Percentiles rank a stretch among this genome's conserved stretches.
Conservation (phyloP, 2,797 vertebrate genomes). For the Emydoidea blandingii region DNA sequence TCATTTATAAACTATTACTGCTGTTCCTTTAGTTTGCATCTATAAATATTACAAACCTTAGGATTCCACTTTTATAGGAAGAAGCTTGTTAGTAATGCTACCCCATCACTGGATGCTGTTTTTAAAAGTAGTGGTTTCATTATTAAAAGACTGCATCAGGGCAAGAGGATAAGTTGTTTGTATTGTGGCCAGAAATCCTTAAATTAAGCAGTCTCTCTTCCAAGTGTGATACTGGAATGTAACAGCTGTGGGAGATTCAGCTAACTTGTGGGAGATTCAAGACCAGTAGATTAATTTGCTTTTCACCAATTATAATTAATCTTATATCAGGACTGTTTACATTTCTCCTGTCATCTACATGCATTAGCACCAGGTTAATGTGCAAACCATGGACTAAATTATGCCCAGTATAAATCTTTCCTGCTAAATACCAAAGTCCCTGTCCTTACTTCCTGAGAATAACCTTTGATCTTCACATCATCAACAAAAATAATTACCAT, state of each 20-base stretch:
- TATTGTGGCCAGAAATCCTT: constrained; percentile 27
- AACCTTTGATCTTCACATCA: constrained; percentile 84
- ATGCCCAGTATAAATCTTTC: constrained; percentile 76
- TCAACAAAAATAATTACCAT: constrained; percentile 83
- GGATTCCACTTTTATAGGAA: background rate
- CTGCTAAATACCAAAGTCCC: constrained; percentile 74
- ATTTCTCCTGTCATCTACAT: constrained; percentile 75
- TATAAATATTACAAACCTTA: constrained; percentile 31
- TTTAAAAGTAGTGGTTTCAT: background rate
- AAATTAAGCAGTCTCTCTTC: constrained; percentile 50
- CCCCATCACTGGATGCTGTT: background rate
- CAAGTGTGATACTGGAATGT: constrained; percentile 65
- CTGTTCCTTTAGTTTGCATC: constrained; percentile 6
- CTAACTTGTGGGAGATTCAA: constrained; percentile 70
- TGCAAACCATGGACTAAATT: constrained; percentile 75
- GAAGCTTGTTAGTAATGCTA: background rate
- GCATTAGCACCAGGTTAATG: constrained; percentile 81
- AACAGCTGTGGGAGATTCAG: constrained; percentile 60
- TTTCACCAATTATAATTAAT: constrained; percentile 81
- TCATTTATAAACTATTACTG: constrained; percentile 42
- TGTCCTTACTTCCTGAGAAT: constrained; percentile 77
- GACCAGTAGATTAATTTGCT: constrained; percentile 77
- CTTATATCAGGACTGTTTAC: constrained; percentile 78
- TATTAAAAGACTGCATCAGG: constrained; percentile 8
- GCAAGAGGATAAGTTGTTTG: constrained; percentile 42